Evolutionary conservation across 2,797 vertebrate genomes (phyloP).

Genomic region (Tangara arthus): DNA sequence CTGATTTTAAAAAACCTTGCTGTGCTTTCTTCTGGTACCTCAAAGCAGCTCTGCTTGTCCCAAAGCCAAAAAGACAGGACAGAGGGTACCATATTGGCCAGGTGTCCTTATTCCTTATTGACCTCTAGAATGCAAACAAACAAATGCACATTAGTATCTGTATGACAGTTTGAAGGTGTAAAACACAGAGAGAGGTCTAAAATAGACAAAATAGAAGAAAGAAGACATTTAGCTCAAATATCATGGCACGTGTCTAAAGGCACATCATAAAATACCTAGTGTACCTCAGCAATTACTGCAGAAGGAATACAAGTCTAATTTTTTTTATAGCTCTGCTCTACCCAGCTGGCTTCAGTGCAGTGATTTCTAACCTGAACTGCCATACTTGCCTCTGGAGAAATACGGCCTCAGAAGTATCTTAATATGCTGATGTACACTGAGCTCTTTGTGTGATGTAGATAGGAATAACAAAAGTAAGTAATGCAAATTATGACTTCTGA

Average conservation of each 20-base stretch:
- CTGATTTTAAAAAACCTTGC: constrained; percentile 24
- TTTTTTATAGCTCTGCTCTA: not conserved
- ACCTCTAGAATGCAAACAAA: constrained; percentile 23
- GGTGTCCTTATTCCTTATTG: constrained; percentile 41
- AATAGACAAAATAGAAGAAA: not conserved
- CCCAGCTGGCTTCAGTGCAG: not conserved
- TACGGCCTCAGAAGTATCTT: not conserved
- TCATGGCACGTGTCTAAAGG: not conserved
- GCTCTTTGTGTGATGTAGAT: not conserved
- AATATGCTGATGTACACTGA: not conserved
- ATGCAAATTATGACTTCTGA: not conserved
- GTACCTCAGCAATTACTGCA: not conserved
- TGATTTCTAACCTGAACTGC: not conserved
- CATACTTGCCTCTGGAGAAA: not conserved
- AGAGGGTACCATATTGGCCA: constrained; percentile 31
- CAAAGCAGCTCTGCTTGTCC: constrained; percentile 44
- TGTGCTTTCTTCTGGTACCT: constrained; percentile 39
- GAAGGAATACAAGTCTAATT: not conserved
- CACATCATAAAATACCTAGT: not conserved
- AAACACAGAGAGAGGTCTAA: not conserved
- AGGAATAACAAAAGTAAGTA: not conserved
- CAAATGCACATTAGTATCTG: not conserved
- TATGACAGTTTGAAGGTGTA: not conserved
- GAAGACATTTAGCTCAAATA: not conserved
- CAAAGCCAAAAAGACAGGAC: constrained; percentile 13